Evolutionary conservation across 2,113 vertebrate genomes (phyloP), one percentile per base, ranked within the genome.

Genomic region (Nipponia nippon): DNA sequence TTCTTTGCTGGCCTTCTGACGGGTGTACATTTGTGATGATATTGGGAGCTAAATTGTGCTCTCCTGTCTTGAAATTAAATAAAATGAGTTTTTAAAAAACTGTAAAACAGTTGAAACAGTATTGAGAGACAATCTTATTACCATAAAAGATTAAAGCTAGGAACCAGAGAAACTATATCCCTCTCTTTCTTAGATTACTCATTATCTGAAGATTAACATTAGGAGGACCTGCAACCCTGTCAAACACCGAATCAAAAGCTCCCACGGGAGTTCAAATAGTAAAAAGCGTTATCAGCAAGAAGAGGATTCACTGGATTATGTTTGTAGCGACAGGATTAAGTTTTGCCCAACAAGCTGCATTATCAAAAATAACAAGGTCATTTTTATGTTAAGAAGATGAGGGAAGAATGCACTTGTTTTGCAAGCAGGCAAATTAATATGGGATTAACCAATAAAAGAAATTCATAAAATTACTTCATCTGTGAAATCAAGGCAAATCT

Each of bases 301-400:
- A 79, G 46, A 91, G 80, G 87, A 95, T 95, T 96, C 49, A 78
- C 62, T 72, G 95, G 92, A 96, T 93, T 95, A 95, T 18, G 23
- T 83, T 90, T 76, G 79, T 89, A 87, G 93, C 0, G 17, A 91
- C 47, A 91, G 70, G 89, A 95, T 96, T 96, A 96, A 84, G 25
- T 87, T 78, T 85, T 95, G 66, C 49, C 80, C 85, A 91, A 82
- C 90, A 90, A 90, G 59, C 70, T 61, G 52, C 73, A 77, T 90
- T 87, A 90, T 86, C 79, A 90, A 71, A 94, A 89, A 69, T 87
- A 96, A 94, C 58, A 92, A 87, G 72, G 95, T 93, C 49, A 92
- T 94, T 97, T 96, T 95, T 82, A 81, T 38, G 23, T 77, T 93
- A 95, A 94, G 49, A 88, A 71, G 89, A 83, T 96, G 66, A 95